These are phyloP conservation scores for Urocitellus parryii DNA, from an alignment of 2,113 vertebrate species.

Conservation along the genomic window DNA sequence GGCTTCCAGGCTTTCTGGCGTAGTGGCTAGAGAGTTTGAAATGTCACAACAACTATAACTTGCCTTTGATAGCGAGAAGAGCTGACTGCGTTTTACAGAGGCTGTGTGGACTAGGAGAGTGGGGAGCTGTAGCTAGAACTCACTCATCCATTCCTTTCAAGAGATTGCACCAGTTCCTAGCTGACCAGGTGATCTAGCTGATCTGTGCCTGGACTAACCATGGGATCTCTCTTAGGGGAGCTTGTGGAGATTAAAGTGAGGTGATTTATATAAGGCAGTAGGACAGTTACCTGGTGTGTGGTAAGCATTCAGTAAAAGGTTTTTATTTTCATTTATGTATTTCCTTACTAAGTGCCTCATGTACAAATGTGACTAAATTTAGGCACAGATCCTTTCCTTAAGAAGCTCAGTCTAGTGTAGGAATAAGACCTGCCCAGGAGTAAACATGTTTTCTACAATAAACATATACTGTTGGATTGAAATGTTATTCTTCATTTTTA, in stretches of 20 bases:
- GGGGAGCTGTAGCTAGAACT: neutral
- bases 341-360: constrained; percentile 31
- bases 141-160: neutral
- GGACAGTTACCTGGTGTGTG: neutral
- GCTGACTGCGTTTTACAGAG: neutral
- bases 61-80: neutral
- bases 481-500: too few relatives aligned
- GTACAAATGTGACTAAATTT: constrained; percentile 10
- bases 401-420: constrained; percentile 25
- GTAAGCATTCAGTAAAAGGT: neutral
- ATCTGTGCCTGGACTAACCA: neutral
- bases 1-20: neutral
- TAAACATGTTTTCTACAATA: too few relatives aligned
- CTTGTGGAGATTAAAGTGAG: neutral
- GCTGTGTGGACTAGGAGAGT: neutral
- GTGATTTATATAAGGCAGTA: neutral
- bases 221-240: neutral
- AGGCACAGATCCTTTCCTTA: constrained; percentile 34
- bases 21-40: neutral
- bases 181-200: neutral
- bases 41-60: neutral
- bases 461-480: too few relatives aligned
- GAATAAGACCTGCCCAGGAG: neutral
- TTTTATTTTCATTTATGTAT: constrained; percentile 2
- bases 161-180: neutral